phyloP scores from a whole-genome alignment of 2,113 vertebrate genomes.

The Ariopsis seemanni region DNA sequence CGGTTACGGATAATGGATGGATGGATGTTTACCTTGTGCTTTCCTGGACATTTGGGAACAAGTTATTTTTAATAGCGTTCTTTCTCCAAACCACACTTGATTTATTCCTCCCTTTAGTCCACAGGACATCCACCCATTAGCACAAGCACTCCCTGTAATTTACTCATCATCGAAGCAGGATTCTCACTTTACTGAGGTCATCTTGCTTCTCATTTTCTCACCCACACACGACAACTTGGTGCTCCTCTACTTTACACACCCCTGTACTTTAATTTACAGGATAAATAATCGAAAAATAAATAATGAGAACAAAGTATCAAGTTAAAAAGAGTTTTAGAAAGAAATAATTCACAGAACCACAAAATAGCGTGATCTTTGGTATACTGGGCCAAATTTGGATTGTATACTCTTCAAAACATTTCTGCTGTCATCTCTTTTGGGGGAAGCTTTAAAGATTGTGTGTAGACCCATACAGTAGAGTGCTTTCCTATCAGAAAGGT shows the following conservation, averaged over 20 bases:
- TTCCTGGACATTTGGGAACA: constrained; percentile 20
- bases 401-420: not conserved
- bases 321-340: not conserved
- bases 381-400: not conserved
- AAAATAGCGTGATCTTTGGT: not conserved
- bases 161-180: constrained; percentile 62
- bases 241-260: constrained; percentile 53
- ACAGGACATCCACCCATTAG: constrained; percentile 65
- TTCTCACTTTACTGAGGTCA: constrained; percentile 57
- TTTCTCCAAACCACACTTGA: constrained; percentile 56
- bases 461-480: not conserved
- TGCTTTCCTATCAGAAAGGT: not conserved
- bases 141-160: constrained; percentile 72
- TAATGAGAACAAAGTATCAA: not conserved
- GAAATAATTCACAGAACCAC: not conserved
- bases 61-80: constrained; percentile 2
- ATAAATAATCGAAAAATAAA: constrained; percentile 29
- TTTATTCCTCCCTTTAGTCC: constrained; percentile 61
- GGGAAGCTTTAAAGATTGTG: not conserved
- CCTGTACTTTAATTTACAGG: constrained; percentile 29
- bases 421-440: not conserved
- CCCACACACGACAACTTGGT: constrained; percentile 58
- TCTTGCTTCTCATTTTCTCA: constrained; percentile 73
- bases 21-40: not conserved
- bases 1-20: no score